These are phyloP conservation scores for Carcinoscorpius rotundicauda DNA, from an alignment of 1,140 invertebrate genomes.

Conservation along the genomic window DNA sequence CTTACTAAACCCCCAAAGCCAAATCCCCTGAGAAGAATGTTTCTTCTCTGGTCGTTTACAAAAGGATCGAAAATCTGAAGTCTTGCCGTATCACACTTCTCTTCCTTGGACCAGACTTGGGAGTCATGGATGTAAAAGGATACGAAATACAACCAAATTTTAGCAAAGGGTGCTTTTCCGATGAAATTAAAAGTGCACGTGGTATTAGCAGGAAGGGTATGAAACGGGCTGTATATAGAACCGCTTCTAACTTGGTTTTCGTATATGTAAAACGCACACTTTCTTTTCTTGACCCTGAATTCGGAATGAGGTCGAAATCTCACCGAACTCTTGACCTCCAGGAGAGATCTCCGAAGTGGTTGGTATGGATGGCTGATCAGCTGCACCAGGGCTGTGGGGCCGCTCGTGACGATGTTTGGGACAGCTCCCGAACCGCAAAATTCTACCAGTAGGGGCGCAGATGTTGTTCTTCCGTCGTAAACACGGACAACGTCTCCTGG, in stretches of 20 bases:
- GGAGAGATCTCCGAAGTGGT: constrained; percentile 51
- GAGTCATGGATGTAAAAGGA: constrained; percentile 19
- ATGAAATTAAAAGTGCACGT: constrained; percentile 74
- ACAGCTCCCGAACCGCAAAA: constrained; percentile 75
- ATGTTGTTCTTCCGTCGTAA: constrained; percentile 77
- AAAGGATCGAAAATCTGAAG: constrained; percentile 16
- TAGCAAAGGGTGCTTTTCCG: constrained; percentile 52
- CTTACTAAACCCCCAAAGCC: background rate
- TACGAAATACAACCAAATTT: constrained; percentile 71
- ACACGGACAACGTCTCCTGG: constrained; percentile 74
- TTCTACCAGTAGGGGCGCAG: constrained; percentile 72
- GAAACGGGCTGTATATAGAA: constrained; percentile 42
- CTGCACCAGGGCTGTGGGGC: constrained; percentile 70
- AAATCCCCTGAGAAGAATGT: too few species aligned
- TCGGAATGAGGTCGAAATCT: too few species aligned
- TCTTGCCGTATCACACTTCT: constrained; percentile 19
- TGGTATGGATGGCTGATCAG: constrained; percentile 78
- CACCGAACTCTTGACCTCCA: constrained; percentile 44
- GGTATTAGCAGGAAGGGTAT: constrained; percentile 68
- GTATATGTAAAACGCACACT: too few species aligned
- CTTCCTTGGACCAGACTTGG: constrained; percentile 15
- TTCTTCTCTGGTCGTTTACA: too few species aligned
- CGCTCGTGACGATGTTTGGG: constrained; percentile 63
- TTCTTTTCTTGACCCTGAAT: too few species aligned
- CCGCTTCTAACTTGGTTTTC: too few species aligned